phyloP scores from a whole-genome alignment of 2,113 vertebrate species.

The Pterocles gutturalis region DNA sequence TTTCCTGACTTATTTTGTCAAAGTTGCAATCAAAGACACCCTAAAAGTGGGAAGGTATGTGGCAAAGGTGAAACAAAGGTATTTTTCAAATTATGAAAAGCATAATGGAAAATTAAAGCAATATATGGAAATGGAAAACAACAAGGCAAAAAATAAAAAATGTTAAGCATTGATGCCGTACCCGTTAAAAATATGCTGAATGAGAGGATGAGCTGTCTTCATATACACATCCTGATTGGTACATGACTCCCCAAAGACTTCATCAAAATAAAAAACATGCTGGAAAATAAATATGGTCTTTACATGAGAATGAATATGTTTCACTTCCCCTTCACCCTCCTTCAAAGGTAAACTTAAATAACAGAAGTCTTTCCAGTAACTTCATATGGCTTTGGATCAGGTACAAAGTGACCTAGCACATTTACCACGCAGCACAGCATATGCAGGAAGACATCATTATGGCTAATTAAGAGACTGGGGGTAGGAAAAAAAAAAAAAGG shows the following conservation, averaged over 20 bases:
- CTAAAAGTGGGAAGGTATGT: neutral
- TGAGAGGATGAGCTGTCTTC: slow-evolving; percentile 89
- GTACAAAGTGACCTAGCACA: neutral
- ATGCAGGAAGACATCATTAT: neutral
- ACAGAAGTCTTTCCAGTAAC: neutral
- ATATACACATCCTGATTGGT: slow-evolving; percentile 89
- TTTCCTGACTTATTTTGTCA: neutral
- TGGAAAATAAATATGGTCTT: slow-evolving; percentile 78
- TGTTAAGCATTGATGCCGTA: slow-evolving; percentile 64
- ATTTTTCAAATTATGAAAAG: slow-evolving; percentile 33
- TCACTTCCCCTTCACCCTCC: neutral
- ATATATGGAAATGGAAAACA: neutral
- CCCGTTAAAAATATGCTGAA: slow-evolving; percentile 92
- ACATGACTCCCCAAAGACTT: slow-evolving; percentile 89
- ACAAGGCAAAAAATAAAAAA: slow-evolving; percentile 36
- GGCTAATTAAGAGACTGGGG: neutral
- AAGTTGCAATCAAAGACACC: neutral
- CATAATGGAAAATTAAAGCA: neutral
- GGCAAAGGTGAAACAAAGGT: neutral
- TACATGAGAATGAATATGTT: slow-evolving; percentile 13
- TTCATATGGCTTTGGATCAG: neutral
- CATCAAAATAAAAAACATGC: slow-evolving; percentile 94
- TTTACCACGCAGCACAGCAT: neutral
- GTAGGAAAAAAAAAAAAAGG: neutral
- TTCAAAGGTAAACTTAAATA: neutral